phyloP scores from a whole-genome alignment of 2,113 vertebrate species.

The Cryptoleucopteryx plumbea region DNA sequence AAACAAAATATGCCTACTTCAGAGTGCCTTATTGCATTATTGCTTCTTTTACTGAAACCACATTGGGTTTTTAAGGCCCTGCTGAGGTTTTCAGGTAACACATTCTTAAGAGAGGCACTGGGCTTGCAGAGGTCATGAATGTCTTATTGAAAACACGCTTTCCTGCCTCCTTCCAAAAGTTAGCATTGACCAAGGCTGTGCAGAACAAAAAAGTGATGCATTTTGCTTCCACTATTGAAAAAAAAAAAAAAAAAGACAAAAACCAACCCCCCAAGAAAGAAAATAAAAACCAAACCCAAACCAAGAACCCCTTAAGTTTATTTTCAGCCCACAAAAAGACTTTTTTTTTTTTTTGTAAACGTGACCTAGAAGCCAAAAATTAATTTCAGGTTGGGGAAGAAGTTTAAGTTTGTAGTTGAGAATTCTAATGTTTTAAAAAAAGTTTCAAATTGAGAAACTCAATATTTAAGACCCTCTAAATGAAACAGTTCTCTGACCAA shows the following conservation, averaged over 20 bases:
- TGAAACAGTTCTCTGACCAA: background rate
- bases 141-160: background rate
- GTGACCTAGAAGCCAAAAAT: background rate
- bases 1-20: background rate
- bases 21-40: background rate
- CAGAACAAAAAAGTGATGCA: background rate
- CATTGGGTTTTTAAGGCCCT: background rate
- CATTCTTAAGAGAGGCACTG: background rate
- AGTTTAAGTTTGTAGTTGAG: background rate
- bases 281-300: background rate
- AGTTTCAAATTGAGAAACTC: background rate
- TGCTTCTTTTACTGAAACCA: background rate
- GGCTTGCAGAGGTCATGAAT: background rate
- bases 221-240: background rate
- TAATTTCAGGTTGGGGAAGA: background rate
- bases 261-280: background rate
- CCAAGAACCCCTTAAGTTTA: background rate
- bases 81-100: background rate
- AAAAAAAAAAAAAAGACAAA: too few relatives aligned
- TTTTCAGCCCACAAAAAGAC: background rate
- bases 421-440: background rate
- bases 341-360: too few relatives aligned
- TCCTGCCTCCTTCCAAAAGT: background rate
- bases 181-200: background rate
- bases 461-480: background rate